Conservation (phyloP, 2,888 invertebrate species). For the Rhagonycha fulva region DNA sequence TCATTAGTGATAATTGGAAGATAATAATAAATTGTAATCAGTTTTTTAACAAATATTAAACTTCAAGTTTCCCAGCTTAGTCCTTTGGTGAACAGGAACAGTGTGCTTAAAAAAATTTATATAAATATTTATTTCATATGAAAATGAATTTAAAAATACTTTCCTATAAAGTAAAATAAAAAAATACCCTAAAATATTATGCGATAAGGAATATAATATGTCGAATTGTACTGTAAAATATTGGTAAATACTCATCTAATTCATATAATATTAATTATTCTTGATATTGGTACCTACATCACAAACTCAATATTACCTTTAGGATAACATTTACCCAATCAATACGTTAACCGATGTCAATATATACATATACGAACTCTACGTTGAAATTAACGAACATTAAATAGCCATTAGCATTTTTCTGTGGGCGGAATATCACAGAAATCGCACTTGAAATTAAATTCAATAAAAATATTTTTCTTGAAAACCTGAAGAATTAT, state of each 20-base stretch:
- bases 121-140: no score
- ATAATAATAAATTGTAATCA: no score
- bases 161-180: no score
- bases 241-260: background rate
- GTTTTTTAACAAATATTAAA: no score
- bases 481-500: no score
- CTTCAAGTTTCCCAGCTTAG: no score
- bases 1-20: no score
- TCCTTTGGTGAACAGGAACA: no score
- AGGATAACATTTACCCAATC: background rate
- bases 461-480: background rate
- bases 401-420: background rate
- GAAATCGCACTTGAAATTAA: background rate
- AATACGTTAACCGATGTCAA: background rate
- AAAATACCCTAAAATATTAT: no score
- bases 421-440: background rate
- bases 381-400: background rate
- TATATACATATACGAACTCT: background rate
- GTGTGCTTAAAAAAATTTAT: no score
- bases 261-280: background rate
- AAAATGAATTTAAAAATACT: no score
- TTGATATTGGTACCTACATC: background rate
- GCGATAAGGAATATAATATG: no score
- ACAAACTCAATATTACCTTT: background rate
- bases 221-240: background rate